These are phyloP conservation scores for Sander vitreus DNA, from an alignment of 2,113 vertebrate genomes.

Conservation along the genomic window DNA sequence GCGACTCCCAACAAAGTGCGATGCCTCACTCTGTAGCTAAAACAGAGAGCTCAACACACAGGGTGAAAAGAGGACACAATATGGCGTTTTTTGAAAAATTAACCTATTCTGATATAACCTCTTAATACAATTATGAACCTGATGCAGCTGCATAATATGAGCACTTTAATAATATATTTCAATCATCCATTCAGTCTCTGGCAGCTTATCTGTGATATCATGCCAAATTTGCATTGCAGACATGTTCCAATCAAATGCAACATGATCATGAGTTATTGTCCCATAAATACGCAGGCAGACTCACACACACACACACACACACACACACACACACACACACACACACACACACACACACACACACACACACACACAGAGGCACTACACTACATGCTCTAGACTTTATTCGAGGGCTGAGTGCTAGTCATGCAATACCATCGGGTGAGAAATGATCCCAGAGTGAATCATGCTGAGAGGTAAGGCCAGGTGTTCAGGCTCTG, in stretches of 20 bases:
- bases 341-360: too few relatives aligned
- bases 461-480: constrained; percentile 55
- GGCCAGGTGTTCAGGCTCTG: constrained; percentile 70
- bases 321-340: constrained; percentile 1
- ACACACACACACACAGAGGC: not conserved
- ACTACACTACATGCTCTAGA: not conserved
- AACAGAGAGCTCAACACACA: too few relatives aligned
- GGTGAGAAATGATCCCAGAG: constrained; percentile 55
- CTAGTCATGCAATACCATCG: constrained; percentile 25
- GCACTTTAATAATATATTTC: not conserved
- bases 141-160: too few relatives aligned
- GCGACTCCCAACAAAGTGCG: too few relatives aligned
- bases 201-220: not conserved
- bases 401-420: constrained; percentile 15
- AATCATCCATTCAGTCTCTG: not conserved
- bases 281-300: not conserved
- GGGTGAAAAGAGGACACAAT: too few relatives aligned
- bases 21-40: too few relatives aligned
- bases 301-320: not conserved
- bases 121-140: too few relatives aligned
- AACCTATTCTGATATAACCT: too few relatives aligned
- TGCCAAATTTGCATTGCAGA: not conserved
- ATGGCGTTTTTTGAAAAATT: too few relatives aligned
- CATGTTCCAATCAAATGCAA: constrained; percentile 17
- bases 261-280: constrained; percentile 14